Evolutionary conservation across 2,888 invertebrate species (phyloP), one percentile per base, ranked within the genome.

Genomic region (Ichneumoninae sp.): DNA sequence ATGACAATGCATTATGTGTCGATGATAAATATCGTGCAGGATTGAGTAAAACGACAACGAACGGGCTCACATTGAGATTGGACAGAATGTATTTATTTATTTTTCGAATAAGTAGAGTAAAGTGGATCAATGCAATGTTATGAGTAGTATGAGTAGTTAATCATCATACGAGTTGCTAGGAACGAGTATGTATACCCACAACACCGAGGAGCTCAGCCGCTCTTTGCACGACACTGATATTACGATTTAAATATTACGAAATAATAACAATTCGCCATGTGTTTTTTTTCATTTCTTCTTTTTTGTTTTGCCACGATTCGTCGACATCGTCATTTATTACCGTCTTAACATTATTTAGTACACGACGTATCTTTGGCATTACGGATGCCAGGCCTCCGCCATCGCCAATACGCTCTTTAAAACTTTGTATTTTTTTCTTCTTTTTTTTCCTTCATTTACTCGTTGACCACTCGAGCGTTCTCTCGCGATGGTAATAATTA

Each of bases 111-210:
- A 92, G 91, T 93, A 93, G 92, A 93, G 91, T 93, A 93, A 93
- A 92, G 92, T 92, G 92, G 85, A 92, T 92, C 92, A 93, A 93
- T 93, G 92, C 92, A 93, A 93, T 92, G 92, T 92, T 93, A 93
- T 91, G 91, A 92, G 92, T 92, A 93, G 91, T 93, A 93, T 92
- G 93, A 93, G 90, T 93, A 93, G 90, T 92, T 85, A 92, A 92
- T 92, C 91, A 89, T 91, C 93, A 93, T 93, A 93, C 92, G 91
- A 93, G 91, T 93, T 91, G 91, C 93, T 93, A 93, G 92, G 93
- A 93, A 93, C 92, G 93, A 93, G 92, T 92, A 93, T 92, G 92
- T 91, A 93, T 93, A 93, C 92, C 91, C 93, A 93, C 93, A 93
- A 93, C 93, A 93, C 91, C 92, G 91, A 93, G 91, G 93, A 93